Conservation (phyloP, 2,888 invertebrate genomes). For the Onthophagus sagittarius region DNA sequence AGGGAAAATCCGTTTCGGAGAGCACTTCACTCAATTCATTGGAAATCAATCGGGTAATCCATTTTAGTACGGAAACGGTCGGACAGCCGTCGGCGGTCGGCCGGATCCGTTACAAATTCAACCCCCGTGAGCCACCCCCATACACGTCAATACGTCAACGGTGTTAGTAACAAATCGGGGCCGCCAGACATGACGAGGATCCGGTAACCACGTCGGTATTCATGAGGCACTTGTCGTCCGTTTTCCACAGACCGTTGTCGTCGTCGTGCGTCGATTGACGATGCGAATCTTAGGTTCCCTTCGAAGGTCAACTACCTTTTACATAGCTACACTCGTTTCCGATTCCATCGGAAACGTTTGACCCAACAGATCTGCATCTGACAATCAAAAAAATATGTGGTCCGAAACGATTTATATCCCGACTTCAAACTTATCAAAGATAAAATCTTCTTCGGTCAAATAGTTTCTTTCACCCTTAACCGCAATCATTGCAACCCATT, state of each 20-base stretch:
- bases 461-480: not conserved
- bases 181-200: conserved; percentile 14
- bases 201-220: conserved; percentile 42
- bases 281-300: not conserved
- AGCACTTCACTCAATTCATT: not conserved
- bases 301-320: conserved; percentile 22
- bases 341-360: not conserved
- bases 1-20: not conserved
- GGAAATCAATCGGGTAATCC: conserved; percentile 5
- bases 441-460: not conserved
- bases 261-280: conserved; percentile 28
- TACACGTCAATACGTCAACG: conserved; percentile 36
- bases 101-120: conserved; percentile 25
- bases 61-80: conserved; percentile 5
- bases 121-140: conserved; percentile 18
- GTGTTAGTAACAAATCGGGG: conserved; percentile 37
- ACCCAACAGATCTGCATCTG: not conserved
- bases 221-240: conserved; percentile 41
- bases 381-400: not conserved
- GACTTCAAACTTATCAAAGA: too few species aligned
- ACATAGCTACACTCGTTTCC: not conserved
- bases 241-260: conserved; percentile 42
- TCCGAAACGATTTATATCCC: too few species aligned
- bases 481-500: not conserved
- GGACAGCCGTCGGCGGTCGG: conserved; percentile 15